Evolutionary conservation across 1,140 invertebrate genomes (phyloP), one percentile per base, ranked within the genome.

Genomic region (Hermetia illucens): DNA sequence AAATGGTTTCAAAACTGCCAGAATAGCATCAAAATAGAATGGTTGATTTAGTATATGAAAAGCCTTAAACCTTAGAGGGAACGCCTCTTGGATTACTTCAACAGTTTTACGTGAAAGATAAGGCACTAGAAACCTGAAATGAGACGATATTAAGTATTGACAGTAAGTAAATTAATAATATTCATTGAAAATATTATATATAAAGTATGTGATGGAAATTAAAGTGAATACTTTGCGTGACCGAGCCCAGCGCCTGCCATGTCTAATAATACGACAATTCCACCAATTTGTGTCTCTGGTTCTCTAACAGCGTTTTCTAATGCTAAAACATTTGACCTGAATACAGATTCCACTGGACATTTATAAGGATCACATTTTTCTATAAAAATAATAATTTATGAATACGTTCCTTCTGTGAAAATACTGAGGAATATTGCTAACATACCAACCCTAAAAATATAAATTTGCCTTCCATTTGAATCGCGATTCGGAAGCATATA

Each of bases 31-130:
- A 42, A 75, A 71, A 43, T 72, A 68, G 50, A 66, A 71, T 8
- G 72, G 72, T 50, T 75, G 69, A 47, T 74, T 72, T n/a, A 75
- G 55, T 44, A 75, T 64, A 52, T 74, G 72, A 36, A 76, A 69
- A 12, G 65, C 71, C 46, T 69, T 69, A 50, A 75, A 73, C 13
- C 73, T 46, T 3, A 70, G 57, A 3, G 72, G 72, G 51, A 73
- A 75, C 35, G 69, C 69, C 43, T 75, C 71, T 63, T 75, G 55
- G 5, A 65, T 59, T 12, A 65, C 51, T 33, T 64, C 59, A 3
- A 62, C 60, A 40, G 59, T 64, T 44, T 53, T 51, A 34, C 55
- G 55, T 0, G 60, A 58, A 37, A 64, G 61, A 43, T 65, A 61
- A 4, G 64, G 64, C 10, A 64, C 63, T 31, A 64, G 54, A 41